These are phyloP conservation scores for Crocidura indochinensis DNA, from an alignment of 2,797 vertebrate genomes.

Conservation along the genomic window DNA sequence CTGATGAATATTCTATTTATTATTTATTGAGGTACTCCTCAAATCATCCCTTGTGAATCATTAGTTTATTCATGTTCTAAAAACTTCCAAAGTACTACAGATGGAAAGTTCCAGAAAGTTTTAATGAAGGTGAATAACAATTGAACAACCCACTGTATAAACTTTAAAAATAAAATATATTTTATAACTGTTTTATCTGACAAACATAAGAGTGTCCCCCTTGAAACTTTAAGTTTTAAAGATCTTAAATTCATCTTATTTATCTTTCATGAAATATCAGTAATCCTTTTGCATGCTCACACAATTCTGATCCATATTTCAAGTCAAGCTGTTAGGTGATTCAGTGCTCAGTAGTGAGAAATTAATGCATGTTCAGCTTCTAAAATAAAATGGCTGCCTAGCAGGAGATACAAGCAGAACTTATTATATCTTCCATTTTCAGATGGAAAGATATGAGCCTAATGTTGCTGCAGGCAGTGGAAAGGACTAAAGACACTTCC, in stretches of 20 bases:
- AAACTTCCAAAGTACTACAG: too few species aligned
- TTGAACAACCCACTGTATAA: background rate
- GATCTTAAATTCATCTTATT: background rate
- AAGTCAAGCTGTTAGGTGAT: background rate
- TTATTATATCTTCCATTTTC: background rate
- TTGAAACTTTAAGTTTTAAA: background rate
- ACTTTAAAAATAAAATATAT: background rate
- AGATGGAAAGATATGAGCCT: background rate
- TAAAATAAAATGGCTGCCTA: background rate
- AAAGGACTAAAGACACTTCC: background rate
- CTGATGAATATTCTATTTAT: background rate
- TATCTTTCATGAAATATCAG: background rate
- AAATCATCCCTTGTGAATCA: slow-evolving; percentile 24
- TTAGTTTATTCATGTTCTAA: background rate
- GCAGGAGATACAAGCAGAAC: background rate
- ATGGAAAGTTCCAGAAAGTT: too few species aligned
- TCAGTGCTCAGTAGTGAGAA: background rate
- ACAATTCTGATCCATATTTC: background rate
- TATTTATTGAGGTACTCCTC: background rate
- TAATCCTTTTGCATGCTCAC: background rate
- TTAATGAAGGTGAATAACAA: too few species aligned
- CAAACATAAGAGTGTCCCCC: background rate
- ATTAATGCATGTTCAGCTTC: background rate
- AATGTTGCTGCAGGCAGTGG: background rate
- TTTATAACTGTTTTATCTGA: background rate